These are phyloP conservation scores for Aporophyla nigra DNA, from an alignment of 2,888 invertebrate genomes.

Conservation along the genomic window DNA sequence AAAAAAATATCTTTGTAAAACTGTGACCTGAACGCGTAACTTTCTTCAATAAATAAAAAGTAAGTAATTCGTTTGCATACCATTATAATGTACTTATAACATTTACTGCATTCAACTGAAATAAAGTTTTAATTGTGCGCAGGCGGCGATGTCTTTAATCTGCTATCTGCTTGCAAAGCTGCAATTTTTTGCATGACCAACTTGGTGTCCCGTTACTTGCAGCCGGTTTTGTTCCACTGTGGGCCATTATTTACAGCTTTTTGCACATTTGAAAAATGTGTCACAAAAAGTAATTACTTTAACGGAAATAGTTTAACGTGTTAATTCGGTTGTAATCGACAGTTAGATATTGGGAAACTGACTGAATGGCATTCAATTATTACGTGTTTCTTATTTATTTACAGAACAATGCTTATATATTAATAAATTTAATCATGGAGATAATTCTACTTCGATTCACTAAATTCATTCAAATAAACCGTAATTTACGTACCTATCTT, in stretches of 20 bases:
- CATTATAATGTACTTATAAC: not conserved
- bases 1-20: too few species aligned
- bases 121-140: slow-evolving; percentile 22
- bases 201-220: slow-evolving; percentile 61
- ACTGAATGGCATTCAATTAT: not conserved
- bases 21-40: not conserved
- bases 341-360: not conserved
- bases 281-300: slow-evolving; percentile 36
- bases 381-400: not conserved
- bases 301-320: slow-evolving; percentile 8
- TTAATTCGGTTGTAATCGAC: not conserved
- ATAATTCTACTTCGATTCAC: not conserved
- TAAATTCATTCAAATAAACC: not conserved
- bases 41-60: not conserved
- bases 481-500: not conserved
- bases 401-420: not conserved
- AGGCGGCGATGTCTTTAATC: slow-evolving; percentile 25
- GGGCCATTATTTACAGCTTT: slow-evolving; percentile 52
- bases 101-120: slow-evolving; percentile 14
- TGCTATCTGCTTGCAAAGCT: slow-evolving; percentile 30
- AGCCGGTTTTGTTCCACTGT: slow-evolving; percentile 57
- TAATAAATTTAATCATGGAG: not conserved
- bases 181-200: slow-evolving; percentile 66
- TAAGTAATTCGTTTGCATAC: not conserved
- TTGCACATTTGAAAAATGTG: slow-evolving; percentile 37